Evolutionary conservation across 2,797 vertebrate genomes (phyloP), one percentile per base, ranked within the genome.

Genomic region (Lacerta viridis): DNA sequence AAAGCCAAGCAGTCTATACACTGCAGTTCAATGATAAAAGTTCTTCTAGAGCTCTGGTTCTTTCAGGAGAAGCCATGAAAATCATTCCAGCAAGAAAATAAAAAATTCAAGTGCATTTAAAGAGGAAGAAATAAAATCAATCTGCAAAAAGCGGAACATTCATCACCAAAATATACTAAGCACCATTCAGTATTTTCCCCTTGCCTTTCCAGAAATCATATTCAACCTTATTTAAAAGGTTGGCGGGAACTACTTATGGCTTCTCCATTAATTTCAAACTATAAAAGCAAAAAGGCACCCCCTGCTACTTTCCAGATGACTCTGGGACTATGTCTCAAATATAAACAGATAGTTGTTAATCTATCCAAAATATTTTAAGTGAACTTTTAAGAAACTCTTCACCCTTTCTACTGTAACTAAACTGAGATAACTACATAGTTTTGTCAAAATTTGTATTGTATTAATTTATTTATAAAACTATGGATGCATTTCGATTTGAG

Each of bases 31-130:
- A 91, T 78, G n/a, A 88, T 20, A 41, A 87, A 5, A 61, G 80
- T 89, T 86, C 86, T 1, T 71, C 74, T 76, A n/a, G 94, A 4
- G 18, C 17, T 71, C 15, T 90, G 8, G 10, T 86, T 88, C 84
- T 80, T 2, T 55, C 80, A 89, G 83, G 7, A 68, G 76, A 84
- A 90, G 64, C 20, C 77, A 82, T 23, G 88, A 43, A 87, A 90
- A 87, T 46, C 66, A 74, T 2, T 18, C 4, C 1, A 59, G 59
- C 68, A n/a, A 41, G 29, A 75, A 46, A 81, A 36, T 17, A 46
- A 33, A 33, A 79, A 71, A 84, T 87, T 20, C n/a, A 86, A 80
- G 17, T 33, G 39, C 7, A 80, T 83, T 85, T 64, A 0, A 59
- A 83, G 64, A 43, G 0, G 2, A 0, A 69, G 0, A 1, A 46